Percentiles rank a stretch among this genome's conserved stretches.
These are phyloP conservation scores for Brachyistius frenatus DNA, from an alignment of 2,113 vertebrate species.

Conservation along the genomic window DNA sequence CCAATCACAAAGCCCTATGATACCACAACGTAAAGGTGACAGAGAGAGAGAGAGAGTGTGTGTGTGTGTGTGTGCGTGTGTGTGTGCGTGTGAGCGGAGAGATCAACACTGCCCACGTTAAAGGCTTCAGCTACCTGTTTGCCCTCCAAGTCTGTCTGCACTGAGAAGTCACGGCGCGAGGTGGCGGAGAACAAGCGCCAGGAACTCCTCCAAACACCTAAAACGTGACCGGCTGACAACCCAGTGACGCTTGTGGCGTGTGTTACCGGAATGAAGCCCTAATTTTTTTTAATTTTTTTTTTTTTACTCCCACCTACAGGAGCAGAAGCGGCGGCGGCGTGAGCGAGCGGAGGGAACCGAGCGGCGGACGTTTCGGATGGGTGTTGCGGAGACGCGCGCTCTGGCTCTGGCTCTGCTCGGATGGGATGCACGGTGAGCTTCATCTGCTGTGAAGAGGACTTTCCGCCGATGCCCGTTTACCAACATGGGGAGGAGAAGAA, in stretches of 20 bases:
- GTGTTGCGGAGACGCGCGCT: slow-evolving; percentile 38
- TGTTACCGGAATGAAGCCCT: slow-evolving; percentile 16
- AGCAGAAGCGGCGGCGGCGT: not conserved
- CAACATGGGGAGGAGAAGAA: slow-evolving; percentile 83
- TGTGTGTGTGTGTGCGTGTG: not conserved
- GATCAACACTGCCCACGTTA: not conserved
- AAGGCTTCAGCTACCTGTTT: slow-evolving; percentile 41
- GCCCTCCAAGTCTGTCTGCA: slow-evolving; percentile 9
- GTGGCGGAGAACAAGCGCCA: not conserved
- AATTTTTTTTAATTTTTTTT: not conserved
- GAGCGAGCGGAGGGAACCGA: not conserved
- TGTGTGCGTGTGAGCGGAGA: not conserved
- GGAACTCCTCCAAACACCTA: not conserved
- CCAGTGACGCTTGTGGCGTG: slow-evolving; percentile 30
- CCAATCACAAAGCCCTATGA: slow-evolving; percentile 9
- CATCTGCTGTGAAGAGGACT: slow-evolving; percentile 88
- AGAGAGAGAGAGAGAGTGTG: slow-evolving; percentile 5
- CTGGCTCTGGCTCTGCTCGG: slow-evolving; percentile 74
- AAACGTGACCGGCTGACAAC: not conserved
- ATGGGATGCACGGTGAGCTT: slow-evolving; percentile 91
- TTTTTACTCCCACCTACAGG: not conserved
- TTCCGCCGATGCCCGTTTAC: slow-evolving; percentile 83
- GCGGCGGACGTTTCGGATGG: slow-evolving; percentile 72
- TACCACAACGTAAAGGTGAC: not conserved
- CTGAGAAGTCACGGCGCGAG: slow-evolving; percentile 3